phyloP scores from a whole-genome alignment of 2,797 vertebrate species.

The Manis javanica region DNA sequence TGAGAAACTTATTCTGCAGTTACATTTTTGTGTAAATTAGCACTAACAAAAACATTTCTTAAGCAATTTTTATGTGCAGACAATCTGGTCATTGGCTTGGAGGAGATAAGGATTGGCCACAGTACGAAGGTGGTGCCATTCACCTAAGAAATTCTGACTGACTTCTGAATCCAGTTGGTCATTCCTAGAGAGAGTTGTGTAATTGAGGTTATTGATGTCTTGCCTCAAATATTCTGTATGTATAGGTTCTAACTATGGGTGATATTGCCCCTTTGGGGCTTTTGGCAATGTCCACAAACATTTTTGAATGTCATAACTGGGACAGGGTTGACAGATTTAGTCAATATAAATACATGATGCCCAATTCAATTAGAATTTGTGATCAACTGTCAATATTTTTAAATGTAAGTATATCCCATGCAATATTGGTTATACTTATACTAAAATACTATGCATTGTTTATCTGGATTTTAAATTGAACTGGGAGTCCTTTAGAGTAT shows the following conservation, averaged over 20 bases:
- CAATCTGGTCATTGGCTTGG: neutral
- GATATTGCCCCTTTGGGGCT: neutral
- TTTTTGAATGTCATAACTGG: neutral
- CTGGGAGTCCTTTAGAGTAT: neutral
- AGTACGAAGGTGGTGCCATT: neutral
- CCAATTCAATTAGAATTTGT: neutral
- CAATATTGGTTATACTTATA: neutral
- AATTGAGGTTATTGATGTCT: neutral
- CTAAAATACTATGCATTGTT: neutral
- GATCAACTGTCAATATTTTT: neutral
- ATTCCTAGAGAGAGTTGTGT: neutral
- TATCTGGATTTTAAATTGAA: conserved; percentile 16
- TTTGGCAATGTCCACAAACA: neutral
- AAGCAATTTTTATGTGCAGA: neutral
- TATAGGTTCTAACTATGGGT: neutral
- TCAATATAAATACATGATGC: neutral
- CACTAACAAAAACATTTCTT: neutral
- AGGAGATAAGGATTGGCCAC: neutral
- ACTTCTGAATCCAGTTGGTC: neutral
- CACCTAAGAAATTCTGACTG: neutral
- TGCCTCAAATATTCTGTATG: neutral
- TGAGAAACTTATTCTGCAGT: neutral
- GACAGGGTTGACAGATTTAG: neutral
- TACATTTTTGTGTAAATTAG: neutral
- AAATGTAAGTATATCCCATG: neutral